Conservation (phyloP, 2,113 vertebrate species). For the Gasterosteus aculeatus region DNA sequence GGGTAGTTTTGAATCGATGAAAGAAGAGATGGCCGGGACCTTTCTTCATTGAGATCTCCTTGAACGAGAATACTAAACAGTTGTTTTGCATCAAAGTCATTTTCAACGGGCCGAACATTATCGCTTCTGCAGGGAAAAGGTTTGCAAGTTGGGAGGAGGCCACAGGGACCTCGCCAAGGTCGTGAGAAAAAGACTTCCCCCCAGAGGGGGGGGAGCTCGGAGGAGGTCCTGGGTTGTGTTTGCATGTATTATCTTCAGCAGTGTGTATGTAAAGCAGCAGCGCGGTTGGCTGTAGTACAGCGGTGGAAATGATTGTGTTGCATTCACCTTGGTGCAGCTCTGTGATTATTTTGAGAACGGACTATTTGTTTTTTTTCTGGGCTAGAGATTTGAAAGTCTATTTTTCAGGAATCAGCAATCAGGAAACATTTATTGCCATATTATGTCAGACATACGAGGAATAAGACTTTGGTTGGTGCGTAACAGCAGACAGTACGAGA, state of each 20-base stretch:
- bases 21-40: conserved; percentile 12
- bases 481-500: too few relatives aligned
- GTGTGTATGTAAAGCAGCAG: conserved; percentile 21
- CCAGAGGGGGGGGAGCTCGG: conserved; percentile 24
- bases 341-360: background rate
- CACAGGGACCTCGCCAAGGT: conserved; percentile 61
- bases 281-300: conserved; percentile 13
- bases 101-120: conserved; percentile 47
- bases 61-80: conserved; percentile 50
- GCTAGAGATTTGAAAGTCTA: background rate
- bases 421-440: too few relatives aligned
- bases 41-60: conserved; percentile 26
- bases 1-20: background rate
- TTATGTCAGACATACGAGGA: too few relatives aligned
- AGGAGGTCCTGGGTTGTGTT: conserved; percentile 43
- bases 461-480: too few relatives aligned
- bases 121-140: conserved; percentile 27
- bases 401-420: background rate
- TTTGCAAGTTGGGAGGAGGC: conserved; percentile 29
- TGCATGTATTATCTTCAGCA: conserved; percentile 61
- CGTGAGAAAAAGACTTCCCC: conserved; percentile 46
- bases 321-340: conserved; percentile 15
- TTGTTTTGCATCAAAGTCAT: conserved; percentile 62
- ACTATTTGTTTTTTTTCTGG: background rate
- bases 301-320: conserved; percentile 13